phyloP scores from a whole-genome alignment of 1,140 invertebrate genomes.

The Drosophila micromelanica region DNA sequence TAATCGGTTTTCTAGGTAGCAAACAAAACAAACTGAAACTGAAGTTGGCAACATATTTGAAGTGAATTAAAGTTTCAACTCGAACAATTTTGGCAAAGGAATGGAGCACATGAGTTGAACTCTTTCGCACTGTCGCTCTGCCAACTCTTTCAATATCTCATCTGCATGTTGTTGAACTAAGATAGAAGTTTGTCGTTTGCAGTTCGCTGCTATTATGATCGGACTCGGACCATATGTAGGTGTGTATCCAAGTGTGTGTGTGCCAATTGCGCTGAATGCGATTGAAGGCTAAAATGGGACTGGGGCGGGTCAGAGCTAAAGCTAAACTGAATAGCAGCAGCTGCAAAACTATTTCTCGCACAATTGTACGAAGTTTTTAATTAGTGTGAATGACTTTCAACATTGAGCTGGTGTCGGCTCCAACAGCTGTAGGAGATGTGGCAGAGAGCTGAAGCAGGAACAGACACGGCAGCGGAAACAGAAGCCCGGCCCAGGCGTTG shows the following conservation, averaged over 20 bases:
- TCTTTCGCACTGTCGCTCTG: background rate
- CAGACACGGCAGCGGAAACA: background rate
- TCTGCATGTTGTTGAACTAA: conserved; percentile 37
- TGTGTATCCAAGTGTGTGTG: background rate
- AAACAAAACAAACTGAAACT: conserved; percentile 3
- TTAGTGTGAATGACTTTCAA: conserved; percentile 84
- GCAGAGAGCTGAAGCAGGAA: conserved; percentile 18
- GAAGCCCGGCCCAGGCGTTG: conserved; percentile 19
- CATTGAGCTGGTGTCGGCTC: conserved; percentile 59
- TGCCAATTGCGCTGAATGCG: conserved; percentile 29
- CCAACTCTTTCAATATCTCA: conserved; percentile 38
- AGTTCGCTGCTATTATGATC: conserved; percentile 37
- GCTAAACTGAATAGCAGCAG: conserved; percentile 61
- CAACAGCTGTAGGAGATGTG: conserved; percentile 29
- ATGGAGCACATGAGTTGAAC: conserved; percentile 1
- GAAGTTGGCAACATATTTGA: conserved; percentile 5
- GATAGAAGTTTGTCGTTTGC: conserved; percentile 40
- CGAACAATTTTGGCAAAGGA: conserved; percentile 10
- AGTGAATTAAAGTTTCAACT: conserved; percentile 29
- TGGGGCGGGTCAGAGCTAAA: background rate
- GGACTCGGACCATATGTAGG: conserved; percentile 27
- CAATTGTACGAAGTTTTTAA: conserved; percentile 84
- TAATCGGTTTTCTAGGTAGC: conserved; percentile 8
- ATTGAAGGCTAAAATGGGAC: background rate
- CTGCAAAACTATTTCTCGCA: conserved; percentile 80